Conservation (phyloP, 2,113 vertebrate species). For the Sinocyclocheilus anophthalmus region DNA sequence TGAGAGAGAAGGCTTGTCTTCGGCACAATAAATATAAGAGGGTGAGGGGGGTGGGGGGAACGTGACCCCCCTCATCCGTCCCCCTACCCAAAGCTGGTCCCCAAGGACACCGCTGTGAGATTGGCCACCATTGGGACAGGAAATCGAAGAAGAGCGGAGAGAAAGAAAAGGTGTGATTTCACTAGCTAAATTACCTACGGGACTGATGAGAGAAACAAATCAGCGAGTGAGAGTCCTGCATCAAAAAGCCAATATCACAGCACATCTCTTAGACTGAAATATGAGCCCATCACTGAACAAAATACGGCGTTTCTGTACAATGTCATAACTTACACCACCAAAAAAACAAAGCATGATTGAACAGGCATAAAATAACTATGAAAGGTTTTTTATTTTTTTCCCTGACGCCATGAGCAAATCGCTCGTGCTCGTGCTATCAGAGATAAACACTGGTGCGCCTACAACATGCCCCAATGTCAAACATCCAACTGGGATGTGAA, state of each 20-base stretch:
- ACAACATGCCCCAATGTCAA: conserved; percentile 33
- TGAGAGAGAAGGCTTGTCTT: conserved; percentile 45
- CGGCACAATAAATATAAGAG: conserved; percentile 51
- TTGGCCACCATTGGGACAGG: conserved; percentile 60
- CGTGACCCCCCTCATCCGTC: conserved; percentile 19
- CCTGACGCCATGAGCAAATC: neutral
- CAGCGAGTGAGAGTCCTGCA: conserved; percentile 23
- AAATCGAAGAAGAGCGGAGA: conserved; percentile 60
- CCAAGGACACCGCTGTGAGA: conserved; percentile 57
- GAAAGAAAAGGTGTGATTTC: conserved; percentile 64
- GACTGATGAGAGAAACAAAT: conserved; percentile 52
- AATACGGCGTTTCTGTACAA: conserved; percentile 24
- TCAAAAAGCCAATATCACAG: conserved; percentile 36
- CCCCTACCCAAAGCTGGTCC: conserved; percentile 41
- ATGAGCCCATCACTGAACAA: neutral
- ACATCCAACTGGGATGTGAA: conserved; percentile 11
- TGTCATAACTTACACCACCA: conserved; percentile 19
- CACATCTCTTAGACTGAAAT: conserved; percentile 37
- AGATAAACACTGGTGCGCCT: conserved; percentile 19
- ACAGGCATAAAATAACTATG: neutral
- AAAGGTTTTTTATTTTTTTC: neutral
- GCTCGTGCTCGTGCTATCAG: neutral
- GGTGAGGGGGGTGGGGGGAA: neutral
- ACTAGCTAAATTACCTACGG: conserved; percentile 61
- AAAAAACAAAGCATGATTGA: conserved; percentile 10